Base-by-base conservation (phyloP, 2,797 vertebrate genomes). In the Alauda arvensis region DNA sequence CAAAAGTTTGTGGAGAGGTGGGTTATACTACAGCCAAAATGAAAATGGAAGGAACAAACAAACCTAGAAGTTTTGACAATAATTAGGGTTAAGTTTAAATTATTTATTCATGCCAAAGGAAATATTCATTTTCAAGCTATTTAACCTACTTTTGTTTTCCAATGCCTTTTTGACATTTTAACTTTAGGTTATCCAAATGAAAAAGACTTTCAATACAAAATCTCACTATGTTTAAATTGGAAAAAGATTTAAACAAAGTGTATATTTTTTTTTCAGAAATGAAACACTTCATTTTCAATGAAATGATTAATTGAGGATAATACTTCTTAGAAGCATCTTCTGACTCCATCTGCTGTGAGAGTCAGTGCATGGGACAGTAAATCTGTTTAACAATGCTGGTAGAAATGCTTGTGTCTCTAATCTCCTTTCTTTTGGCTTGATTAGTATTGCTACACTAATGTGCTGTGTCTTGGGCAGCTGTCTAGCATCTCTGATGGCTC, bases 401-500 rank as follows among this genome's bases (percentile, higher is more conserved):
- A 76, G 60, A 85, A 90, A 78, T 37, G 11, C 17, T 7, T 3
- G 18, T 77, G 52, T 63, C 60, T 83, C 29, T 77, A 60, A 77
- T 85, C 65, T 84, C n/a, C 46, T 76, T 87, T 80, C n/a, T 78
- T 91, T 80, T 77, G 67, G 48, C 51, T 62, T 77, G 52, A 89
- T 92, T 91, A 89, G 71, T 33, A 69, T 77, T 80, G 60, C 55
- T 74, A 26, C 5, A 6, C 34, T 91, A 85, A 93, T 82, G 62
- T 85, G 65, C 12, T 88, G 21, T 56, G 52, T 91, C 77, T 89
- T 79, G 69, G 87, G 77, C 83, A 95, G 89, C 88, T 90, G 83
- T 87, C 77, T 82, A 52, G 51, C 62, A 68, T 77, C 61, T 89
- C 66, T 86, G 77, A 90, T 88, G 53, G 43, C 67, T 85, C 62